Evolutionary conservation across 1,140 invertebrate species (phyloP).

Genomic region (Pentalonia nigronervosa): DNA sequence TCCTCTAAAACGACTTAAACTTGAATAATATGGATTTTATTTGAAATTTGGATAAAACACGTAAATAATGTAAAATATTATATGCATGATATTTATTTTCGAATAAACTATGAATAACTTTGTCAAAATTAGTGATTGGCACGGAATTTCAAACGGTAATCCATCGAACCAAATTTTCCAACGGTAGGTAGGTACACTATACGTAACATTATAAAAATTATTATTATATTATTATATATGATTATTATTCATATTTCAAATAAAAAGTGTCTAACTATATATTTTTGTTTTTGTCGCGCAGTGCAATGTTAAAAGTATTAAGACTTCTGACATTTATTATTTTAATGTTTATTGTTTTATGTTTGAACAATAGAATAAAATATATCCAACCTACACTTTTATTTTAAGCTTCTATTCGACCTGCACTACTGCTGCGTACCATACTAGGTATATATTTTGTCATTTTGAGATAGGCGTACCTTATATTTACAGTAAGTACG

Average conservation of each 20-base stretch:
- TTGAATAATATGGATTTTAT: background rate
- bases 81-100: background rate
- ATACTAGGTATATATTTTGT: background rate
- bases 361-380: slow-evolving; percentile 11
- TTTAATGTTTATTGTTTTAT: background rate
- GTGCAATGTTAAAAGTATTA: background rate
- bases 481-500: background rate
- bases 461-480: background rate
- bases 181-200: background rate
- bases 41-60: background rate
- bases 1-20: background rate
- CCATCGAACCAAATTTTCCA: background rate
- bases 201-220: background rate
- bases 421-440: background rate
- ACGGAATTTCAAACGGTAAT: background rate
- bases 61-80: background rate
- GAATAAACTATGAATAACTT: background rate
- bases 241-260: background rate
- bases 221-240: background rate
- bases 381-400: background rate
- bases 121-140: background rate
- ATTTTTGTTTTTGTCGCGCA: background rate
- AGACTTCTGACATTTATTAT: background rate
- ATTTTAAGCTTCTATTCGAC: background rate
- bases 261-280: background rate